Base-by-base conservation (phyloP, 2,888 invertebrate genomes). In the Eristalis pertinax region DNA sequence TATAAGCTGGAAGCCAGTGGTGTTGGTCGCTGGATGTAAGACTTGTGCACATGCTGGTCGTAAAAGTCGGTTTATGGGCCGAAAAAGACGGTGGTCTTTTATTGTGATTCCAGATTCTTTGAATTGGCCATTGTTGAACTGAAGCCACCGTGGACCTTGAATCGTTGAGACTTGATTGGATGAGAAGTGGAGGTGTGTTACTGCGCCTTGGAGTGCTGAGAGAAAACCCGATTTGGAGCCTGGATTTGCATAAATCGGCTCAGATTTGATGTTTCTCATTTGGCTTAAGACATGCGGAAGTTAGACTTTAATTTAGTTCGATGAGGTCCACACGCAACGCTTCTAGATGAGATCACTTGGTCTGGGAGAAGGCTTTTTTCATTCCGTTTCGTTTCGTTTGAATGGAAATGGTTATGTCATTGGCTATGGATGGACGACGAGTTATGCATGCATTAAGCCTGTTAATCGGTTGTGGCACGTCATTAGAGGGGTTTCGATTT, bases 131-230 rank as follows among this genome's bases (percentile, higher is more conserved):
- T 50, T 19, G 63, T 70, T 69, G 19, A n/a, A 24, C 29, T 19
- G 43, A 65, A 13, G 41, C 22, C 29, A 22, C 41, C 67, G 11
- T 15, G 56, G 63, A 69, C 68, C 69, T 77, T 77, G 68, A 69
- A 26, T 38, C 35, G n/a, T 1, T 7, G 19, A 29, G 65, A 15
- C 67, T 63, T 68, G 77, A 77, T 77, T 69, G 62, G 35, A 26
- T n/a, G n/a, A 4, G 35, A 2, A 4, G 32, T 15, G 76, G 69
- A 77, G 76, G 76, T 77, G 68, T 77, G 76, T 63, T 74, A 26
- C 35, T 19, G 19, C 7, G 19, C 19, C 19, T 8, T 19, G 19
- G 50, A 50, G 50, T 38, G 38, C 35, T 8, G 8, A 43, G 7
- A 15, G n/a, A 19, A 38, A 38, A 38, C 38, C 38, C 10, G 43